These are phyloP conservation scores for Pogonocherus hispidulus DNA, from an alignment of 2,888 invertebrate species.

Conservation along the genomic window DNA sequence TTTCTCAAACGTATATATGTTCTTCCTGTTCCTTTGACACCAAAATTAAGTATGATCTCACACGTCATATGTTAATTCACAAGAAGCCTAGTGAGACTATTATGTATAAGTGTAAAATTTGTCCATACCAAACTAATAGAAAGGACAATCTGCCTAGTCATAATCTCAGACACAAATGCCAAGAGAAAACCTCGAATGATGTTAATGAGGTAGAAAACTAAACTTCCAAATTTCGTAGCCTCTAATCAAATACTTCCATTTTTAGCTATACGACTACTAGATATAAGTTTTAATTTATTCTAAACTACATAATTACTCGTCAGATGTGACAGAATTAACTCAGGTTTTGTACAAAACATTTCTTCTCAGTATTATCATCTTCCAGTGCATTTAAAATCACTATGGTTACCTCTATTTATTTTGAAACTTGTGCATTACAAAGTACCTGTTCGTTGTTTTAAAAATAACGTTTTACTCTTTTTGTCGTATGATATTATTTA, in stretches of 20 bases:
- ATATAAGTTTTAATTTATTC: neutral
- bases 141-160: constrained; percentile 2
- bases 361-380: neutral
- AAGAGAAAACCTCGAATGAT: neutral
- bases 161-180: constrained; percentile 3
- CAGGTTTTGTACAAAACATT: neutral
- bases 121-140: constrained; percentile 3
- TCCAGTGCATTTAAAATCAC: neutral
- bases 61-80: neutral
- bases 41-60: neutral
- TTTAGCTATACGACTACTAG: constrained; percentile 3
- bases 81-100: neutral
- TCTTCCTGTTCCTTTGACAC: neutral
- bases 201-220: constrained; percentile 2
- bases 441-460: neutral
- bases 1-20: neutral
- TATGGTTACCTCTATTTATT: neutral
- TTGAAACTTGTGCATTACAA: neutral
- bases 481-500: neutral
- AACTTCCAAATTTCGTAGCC: constrained; percentile 1
- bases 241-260: constrained; percentile 6
- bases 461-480: neutral
- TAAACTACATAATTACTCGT: constrained; percentile 3
- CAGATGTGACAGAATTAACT: neutral
- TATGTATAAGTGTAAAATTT: constrained; percentile 4